These are phyloP conservation scores for Sussaba pulchella DNA, from an alignment of 2,888 invertebrate species.

Conservation along the genomic window DNA sequence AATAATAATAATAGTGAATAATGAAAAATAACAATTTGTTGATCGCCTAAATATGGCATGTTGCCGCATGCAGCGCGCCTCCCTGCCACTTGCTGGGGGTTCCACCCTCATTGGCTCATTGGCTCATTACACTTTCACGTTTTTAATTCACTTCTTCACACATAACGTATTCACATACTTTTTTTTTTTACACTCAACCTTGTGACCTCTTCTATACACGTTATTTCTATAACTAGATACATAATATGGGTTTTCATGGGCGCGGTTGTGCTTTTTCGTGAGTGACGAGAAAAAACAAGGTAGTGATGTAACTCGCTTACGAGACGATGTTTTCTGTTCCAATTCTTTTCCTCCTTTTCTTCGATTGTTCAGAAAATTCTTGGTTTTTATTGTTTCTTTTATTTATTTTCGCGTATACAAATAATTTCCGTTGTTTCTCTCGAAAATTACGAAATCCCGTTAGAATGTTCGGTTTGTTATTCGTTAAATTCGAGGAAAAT, in stretches of 20 bases:
- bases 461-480: slow-evolving; percentile 28
- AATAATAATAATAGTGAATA: slow-evolving; percentile 66
- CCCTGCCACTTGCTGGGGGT: slow-evolving; percentile 68
- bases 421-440: slow-evolving; percentile 13
- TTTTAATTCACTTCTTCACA: slow-evolving; percentile 61
- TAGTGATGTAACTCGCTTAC: slow-evolving; percentile 9
- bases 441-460: slow-evolving; percentile 26
- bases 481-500: slow-evolving; percentile 16
- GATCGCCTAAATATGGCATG: slow-evolving; percentile 66
- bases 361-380: no score
- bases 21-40: slow-evolving; percentile 70
- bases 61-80: slow-evolving; percentile 68
- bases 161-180: slow-evolving; percentile 65
- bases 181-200: slow-evolving; percentile 61
- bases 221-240: slow-evolving; percentile 71
- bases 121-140: slow-evolving; percentile 57
- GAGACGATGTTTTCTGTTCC: slow-evolving; percentile 39
- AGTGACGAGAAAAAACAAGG: slow-evolving; percentile 26
- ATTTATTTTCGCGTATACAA: slow-evolving; percentile 44
- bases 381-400: not conserved
- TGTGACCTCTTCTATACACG: slow-evolving; percentile 71
- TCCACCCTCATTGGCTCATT: slow-evolving; percentile 74
- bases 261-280: slow-evolving; percentile 43
- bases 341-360: slow-evolving; percentile 1
- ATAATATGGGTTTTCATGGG: slow-evolving; percentile 68